Evolutionary conservation across 2,888 invertebrate species (phyloP).

Genomic region (Harmothoe impar): DNA sequence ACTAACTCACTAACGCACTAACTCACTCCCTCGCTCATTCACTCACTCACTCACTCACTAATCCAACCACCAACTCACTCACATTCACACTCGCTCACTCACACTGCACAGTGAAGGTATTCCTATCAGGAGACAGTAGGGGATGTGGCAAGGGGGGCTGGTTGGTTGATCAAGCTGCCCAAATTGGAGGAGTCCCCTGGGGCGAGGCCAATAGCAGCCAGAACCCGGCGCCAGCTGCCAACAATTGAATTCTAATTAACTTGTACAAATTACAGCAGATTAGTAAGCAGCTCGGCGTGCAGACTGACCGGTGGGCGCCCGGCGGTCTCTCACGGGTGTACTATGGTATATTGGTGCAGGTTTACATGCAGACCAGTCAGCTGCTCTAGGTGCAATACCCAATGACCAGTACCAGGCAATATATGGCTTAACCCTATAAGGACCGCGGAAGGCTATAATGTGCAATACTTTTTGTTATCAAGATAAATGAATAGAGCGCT

Average conservation of each 20-base stretch:
- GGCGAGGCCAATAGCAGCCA: conserved; percentile 24
- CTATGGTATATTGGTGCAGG: background rate
- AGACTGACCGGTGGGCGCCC: background rate
- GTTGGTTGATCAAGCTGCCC: background rate
- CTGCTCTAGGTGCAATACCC: no score
- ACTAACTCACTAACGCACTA: background rate
- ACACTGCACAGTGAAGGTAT: background rate
- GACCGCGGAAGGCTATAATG: no score
- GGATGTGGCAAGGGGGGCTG: background rate
- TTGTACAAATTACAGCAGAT: conserved; percentile 50
- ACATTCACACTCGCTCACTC: background rate
- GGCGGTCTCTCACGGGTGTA: background rate
- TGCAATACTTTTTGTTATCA: no score
- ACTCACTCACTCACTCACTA: background rate
- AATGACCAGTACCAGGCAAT: no score
- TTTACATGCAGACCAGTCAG: background rate
- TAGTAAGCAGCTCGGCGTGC: conserved; percentile 29
- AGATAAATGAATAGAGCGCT: no score
- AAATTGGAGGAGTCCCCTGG: background rate
- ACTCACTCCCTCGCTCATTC: background rate
- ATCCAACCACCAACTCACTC: background rate
- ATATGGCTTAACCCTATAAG: no score
- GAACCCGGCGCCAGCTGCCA: conserved; percentile 23
- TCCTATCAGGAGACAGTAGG: background rate
- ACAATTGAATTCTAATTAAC: conserved; percentile 62